A percentile compares a stretch with the other conserved stretches of the same genome.
These are phyloP conservation scores for Crepidodera aurea DNA, from an alignment of 2,888 invertebrate genomes.

Conservation along the genomic window DNA sequence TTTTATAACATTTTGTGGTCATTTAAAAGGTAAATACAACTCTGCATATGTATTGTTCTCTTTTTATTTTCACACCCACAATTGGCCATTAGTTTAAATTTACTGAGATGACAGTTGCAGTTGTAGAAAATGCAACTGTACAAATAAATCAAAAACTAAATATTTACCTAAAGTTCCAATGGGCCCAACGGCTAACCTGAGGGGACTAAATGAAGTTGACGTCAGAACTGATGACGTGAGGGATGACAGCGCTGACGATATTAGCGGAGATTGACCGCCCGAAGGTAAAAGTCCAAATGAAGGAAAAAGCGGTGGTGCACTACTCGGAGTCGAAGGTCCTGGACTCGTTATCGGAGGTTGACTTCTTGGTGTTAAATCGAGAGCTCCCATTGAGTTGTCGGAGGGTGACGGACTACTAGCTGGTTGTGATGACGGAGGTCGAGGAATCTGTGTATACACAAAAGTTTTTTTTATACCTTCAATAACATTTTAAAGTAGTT, in stretches of 20 bases:
- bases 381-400: slow-evolving; percentile 66
- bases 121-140: too few species aligned
- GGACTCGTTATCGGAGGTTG: slow-evolving; percentile 49
- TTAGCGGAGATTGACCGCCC: slow-evolving; percentile 71
- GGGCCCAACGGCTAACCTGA: slow-evolving; percentile 84
- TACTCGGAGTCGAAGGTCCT: slow-evolving; percentile 51
- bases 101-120: too few species aligned
- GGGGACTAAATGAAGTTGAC: slow-evolving; percentile 86
- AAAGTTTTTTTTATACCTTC: too few species aligned
- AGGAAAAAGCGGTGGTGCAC: slow-evolving; percentile 61
- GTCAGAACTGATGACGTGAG: slow-evolving; percentile 83
- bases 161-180: slow-evolving; percentile 48
- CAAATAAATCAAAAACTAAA: neutral
- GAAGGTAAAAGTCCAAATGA: slow-evolving; percentile 68
- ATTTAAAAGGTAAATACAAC: too few species aligned
- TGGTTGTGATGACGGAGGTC: slow-evolving; percentile 61
- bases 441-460: slow-evolving; percentile 54
- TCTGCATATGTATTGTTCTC: too few species aligned
- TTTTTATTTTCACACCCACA: too few species aligned
- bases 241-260: slow-evolving; percentile 81
- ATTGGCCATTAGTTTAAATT: too few species aligned
- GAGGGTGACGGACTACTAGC: slow-evolving; percentile 61
- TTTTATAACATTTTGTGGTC: neutral
- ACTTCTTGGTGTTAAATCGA: slow-evolving; percentile 67
- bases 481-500: too few species aligned